Conservation (phyloP, 2,888 invertebrate genomes). For the Plutella xylostella region DNA sequence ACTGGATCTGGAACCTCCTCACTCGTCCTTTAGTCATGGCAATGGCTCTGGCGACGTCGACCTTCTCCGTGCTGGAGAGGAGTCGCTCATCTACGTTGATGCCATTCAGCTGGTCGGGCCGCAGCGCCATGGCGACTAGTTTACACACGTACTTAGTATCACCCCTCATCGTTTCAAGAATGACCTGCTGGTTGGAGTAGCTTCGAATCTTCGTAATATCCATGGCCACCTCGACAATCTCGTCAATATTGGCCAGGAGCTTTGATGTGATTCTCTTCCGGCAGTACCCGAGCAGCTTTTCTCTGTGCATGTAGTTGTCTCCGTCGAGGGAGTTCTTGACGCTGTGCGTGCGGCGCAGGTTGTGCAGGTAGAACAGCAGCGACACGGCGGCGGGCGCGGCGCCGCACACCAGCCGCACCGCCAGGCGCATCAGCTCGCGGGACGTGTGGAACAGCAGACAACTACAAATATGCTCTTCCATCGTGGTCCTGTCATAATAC, state of each 20-base stretch:
- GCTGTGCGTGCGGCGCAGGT: slow-evolving; percentile 46
- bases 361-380: slow-evolving; percentile 55
- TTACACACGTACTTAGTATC: slow-evolving; percentile 50
- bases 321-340: slow-evolving; percentile 46
- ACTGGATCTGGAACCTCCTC: slow-evolving; percentile 46
- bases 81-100: slow-evolving; percentile 44
- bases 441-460: slow-evolving; percentile 43
- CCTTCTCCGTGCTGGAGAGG: slow-evolving; percentile 27
- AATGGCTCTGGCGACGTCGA: slow-evolving; percentile 18
- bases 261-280: slow-evolving; percentile 38
- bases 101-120: slow-evolving; percentile 43
- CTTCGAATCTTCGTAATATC: slow-evolving; percentile 44
- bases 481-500: slow-evolving; percentile 48
- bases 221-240: slow-evolving; percentile 38
- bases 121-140: slow-evolving; percentile 51
- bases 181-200: slow-evolving; percentile 39
- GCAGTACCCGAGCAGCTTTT: slow-evolving; percentile 49
- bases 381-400: slow-evolving; percentile 41
- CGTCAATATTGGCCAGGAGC: slow-evolving; percentile 41
- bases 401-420: slow-evolving; percentile 48
- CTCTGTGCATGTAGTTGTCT: slow-evolving; percentile 42
- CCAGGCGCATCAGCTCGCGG: slow-evolving; percentile 49
- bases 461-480: slow-evolving; percentile 47
- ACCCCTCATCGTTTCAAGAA: slow-evolving; percentile 47
- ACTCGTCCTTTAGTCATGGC: slow-evolving; percentile 35